A percentile compares a stretch with the other conserved stretches of the same genome.
These are phyloP conservation scores for Novumbra hubbsi DNA, from an alignment of 2,797 vertebrate genomes.

Conservation along the genomic window DNA sequence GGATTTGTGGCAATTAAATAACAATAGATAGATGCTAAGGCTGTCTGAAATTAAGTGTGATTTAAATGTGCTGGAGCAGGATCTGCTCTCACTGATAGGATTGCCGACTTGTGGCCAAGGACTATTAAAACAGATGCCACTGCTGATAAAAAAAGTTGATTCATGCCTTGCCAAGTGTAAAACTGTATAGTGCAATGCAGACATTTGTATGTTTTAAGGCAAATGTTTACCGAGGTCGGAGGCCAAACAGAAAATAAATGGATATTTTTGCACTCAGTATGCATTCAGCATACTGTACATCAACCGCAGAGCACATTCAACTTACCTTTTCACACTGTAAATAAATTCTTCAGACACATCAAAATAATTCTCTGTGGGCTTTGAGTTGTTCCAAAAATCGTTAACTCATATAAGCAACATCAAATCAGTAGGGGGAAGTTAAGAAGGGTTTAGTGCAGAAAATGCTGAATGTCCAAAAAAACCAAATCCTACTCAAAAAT, in stretches of 20 bases:
- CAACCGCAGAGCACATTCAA: too few species aligned
- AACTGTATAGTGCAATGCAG: too few species aligned
- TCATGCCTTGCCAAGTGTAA: too few species aligned
- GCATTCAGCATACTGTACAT: not conserved
- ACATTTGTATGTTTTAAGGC: too few species aligned
- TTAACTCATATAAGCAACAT: conserved; percentile 1
- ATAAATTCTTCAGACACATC: not conserved
- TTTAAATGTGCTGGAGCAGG: not conserved
- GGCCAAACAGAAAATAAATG: too few species aligned
- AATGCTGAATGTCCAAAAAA: too few species aligned
- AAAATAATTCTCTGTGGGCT: conserved; percentile 15
- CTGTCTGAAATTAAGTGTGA: conserved; percentile 1
- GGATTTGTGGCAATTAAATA: conserved; percentile 27
- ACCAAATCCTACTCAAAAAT: too few species aligned
- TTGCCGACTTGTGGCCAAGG: not conserved
- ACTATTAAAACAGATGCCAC: too few species aligned
- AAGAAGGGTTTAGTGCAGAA: conserved; percentile 35
- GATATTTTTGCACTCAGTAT: too few species aligned
- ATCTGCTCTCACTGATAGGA: not conserved
- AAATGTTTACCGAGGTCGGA: too few species aligned
- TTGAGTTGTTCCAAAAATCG: conserved; percentile 14
- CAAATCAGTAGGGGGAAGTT: conserved; percentile 47
- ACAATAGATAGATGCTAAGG: conserved; percentile 29
- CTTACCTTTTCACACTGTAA: not conserved
- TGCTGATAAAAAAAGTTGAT: too few species aligned